Base-by-base conservation (phyloP, 2,888 invertebrate species). In the Hirtodrosophila duncani region DNA sequence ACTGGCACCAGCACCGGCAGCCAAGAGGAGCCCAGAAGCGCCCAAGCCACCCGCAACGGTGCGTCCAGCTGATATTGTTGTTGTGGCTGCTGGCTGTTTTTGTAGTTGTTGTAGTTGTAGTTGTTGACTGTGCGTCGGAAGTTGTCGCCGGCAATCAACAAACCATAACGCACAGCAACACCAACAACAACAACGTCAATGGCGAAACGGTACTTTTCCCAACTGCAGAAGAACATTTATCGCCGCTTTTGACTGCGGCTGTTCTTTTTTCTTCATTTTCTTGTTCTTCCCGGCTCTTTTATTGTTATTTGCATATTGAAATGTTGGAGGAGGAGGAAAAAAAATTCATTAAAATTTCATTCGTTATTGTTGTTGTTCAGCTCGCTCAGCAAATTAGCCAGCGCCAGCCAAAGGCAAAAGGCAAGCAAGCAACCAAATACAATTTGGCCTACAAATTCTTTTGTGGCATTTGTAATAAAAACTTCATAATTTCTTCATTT, bases 71-170 rank as follows among this genome's bases (percentile, higher is more conserved):
- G 53, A 13, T 38, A 16, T 17, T 48, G 14, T 24, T 52, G 38
- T 24, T 51, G 30, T 20, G 42, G 44, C 6, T 41, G 44, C 10
- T 9, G 11, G 8, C 7, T 20, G 24, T 26, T 49, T 33, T 16
- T 41, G 55, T 8, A 39, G 41, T 21, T 51, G 50, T 21, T 18
- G 45, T 18, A 4, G 13, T 11, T 14, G 31, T 16, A 4, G 31
- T n/a, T 16, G 33, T 4, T 34, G 18, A 37, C 38, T 36, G 38
- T 77, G 80, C 78, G 71, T 71, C 71, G 71, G 71, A 71, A 71
- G 71, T 71, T 71, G 81, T 72, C 78, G 71, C 81, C 79, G 70
- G 58, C 63, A 81, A 61, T 66, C 74, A 74, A 70, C 81, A 79
- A 81, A 78, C 71, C 74, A 78, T 81, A 74, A 75, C 79, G 75